Conservation (phyloP, 2,888 invertebrate genomes). For the Cryptocephalus moraei region DNA sequence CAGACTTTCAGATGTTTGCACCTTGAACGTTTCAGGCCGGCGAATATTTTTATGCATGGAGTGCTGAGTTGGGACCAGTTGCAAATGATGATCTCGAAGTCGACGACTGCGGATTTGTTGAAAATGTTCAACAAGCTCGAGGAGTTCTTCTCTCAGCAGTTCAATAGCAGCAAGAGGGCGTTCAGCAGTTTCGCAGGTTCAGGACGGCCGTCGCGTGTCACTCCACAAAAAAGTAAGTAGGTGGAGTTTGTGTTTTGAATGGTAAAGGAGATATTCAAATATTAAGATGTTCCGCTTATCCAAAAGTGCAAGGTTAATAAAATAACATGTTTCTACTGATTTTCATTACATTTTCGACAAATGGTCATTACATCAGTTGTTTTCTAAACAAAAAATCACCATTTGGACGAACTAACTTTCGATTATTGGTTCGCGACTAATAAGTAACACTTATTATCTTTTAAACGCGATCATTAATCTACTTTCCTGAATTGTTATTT, state of each 20-base stretch:
- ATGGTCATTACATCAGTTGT: too few species aligned
- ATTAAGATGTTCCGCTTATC: too few species aligned
- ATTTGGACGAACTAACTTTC: too few species aligned
- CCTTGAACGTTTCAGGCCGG: constrained; percentile 48
- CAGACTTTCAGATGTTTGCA: neutral
- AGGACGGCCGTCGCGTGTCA: constrained; percentile 26
- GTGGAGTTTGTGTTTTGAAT: too few species aligned
- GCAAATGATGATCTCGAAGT: constrained; percentile 93
- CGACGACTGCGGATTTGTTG: constrained; percentile 90
- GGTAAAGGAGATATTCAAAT: too few species aligned
- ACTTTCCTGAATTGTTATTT: neutral
- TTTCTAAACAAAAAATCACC: too few species aligned
- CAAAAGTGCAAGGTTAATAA: too few species aligned
- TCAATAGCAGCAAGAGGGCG: constrained; percentile 88
- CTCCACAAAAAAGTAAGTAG: constrained; percentile 29
- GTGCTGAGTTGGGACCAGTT: constrained; percentile 92
- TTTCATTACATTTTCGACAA: too few species aligned
- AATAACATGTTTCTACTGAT: too few species aligned
- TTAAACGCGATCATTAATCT: too few species aligned
- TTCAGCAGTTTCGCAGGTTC: constrained; percentile 44
- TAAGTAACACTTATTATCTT: too few species aligned
- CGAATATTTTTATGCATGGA: constrained; percentile 85
- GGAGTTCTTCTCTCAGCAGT: constrained; percentile 96
- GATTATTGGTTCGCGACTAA: too few species aligned
- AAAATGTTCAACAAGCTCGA: constrained; percentile 96